Evolutionary conservation across 2,113 vertebrate species (phyloP), one percentile per base, ranked within the genome.

Genomic region (Cisticola juncidis): DNA sequence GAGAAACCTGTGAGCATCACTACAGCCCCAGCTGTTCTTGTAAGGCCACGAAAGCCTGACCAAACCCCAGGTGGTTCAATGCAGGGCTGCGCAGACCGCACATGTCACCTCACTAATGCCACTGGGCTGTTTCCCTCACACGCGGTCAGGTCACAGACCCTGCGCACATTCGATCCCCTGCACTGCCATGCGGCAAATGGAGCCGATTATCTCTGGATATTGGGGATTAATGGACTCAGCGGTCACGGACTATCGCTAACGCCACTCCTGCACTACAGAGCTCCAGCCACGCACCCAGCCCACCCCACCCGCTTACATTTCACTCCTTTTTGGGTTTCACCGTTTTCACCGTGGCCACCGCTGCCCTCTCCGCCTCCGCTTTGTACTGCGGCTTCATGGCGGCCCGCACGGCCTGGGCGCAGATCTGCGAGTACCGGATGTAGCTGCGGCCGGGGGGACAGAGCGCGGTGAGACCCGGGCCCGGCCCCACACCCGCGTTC

Each of bases 351-450:
- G 14, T 99, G 90, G 98, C 93, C 53, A 97, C 97, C 0, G 99
- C 98, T 7, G 90, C 96, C 95, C 97, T 99, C 84, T 99, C 42
- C 0, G 99, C 99, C 24, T 98, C 98, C 2, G 90, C 73, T 78
- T 97, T 98, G 93, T 98, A 96, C 94, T 98, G 98, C 3, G 99
- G 98, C 96, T 99, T 99, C 92, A 99, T 80, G 0, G 99, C 99
- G 4, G 98, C 98, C 8, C 99, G 95, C 25, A 99, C 98, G 0
- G 95, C 99, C 69, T 92, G 98, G 4, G 99, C 99, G 44, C 99
- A 99, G 97, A 99, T 98, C 86, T 99, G 98, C 9, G 99, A 99
- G 90, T 98, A 99, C 6, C 99, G 98, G 96, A 99, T 99, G 97
- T 99, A 99, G 95, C 99, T 99, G 79, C 6, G 54, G 13, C 24